Evolutionary conservation across 2,888 invertebrate species (phyloP).

Genomic region (Empis stercorea): DNA sequence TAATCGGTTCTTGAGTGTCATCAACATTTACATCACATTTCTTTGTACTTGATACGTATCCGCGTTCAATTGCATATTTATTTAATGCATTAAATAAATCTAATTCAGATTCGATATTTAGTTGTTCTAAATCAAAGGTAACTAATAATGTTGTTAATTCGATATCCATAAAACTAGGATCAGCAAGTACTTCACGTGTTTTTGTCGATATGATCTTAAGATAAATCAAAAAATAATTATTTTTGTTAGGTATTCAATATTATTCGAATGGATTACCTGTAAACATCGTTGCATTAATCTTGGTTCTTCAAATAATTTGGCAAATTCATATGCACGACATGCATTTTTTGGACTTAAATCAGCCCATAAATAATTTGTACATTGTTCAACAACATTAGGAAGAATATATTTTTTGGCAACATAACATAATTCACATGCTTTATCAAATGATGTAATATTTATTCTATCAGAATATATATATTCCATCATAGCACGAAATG

Average conservation of each 20-base stretch:
- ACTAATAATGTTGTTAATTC: constrained; percentile 61
- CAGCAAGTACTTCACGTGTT: constrained; percentile 61
- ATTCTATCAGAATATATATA: constrained; percentile 75
- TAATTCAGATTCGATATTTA: constrained; percentile 62
- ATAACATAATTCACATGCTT: constrained; percentile 77
- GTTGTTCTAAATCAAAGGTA: constrained; percentile 58
- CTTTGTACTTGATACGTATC: constrained; percentile 12
- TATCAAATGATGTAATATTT: constrained; percentile 67
- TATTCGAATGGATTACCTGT: no score
- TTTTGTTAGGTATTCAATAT: no score
- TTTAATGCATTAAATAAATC: constrained; percentile 63
- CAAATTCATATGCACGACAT: constrained; percentile 76
- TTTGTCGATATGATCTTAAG: constrained; percentile 67
- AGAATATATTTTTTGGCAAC: constrained; percentile 82
- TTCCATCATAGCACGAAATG: constrained; percentile 68
- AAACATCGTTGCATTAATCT: constrained; percentile 69
- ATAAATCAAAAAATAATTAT: no score
- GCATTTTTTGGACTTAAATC: constrained; percentile 55
- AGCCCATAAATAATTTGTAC: constrained; percentile 73
- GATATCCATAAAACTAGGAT: constrained; percentile 65
- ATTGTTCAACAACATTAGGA: constrained; percentile 68
- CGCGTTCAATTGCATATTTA: constrained; percentile 50
- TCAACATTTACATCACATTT: constrained; percentile 5
- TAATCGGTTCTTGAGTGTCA: constrained; percentile 4
- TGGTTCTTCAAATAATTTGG: constrained; percentile 70